phyloP scores from a whole-genome alignment of 2,113 vertebrate species.

The Agapornis roseicollis region DNA sequence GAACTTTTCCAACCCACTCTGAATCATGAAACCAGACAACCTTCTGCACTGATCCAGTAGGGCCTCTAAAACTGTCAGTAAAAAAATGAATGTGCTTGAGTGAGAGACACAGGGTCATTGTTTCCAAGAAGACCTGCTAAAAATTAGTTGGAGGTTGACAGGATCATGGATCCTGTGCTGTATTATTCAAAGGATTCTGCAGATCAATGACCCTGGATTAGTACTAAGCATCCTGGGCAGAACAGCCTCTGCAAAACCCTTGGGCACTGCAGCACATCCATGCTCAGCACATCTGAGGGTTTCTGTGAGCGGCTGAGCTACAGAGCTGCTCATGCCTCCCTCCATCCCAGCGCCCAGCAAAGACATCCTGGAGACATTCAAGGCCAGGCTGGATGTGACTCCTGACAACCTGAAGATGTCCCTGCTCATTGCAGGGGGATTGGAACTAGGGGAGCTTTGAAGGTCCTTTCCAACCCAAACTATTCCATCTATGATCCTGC shows the following conservation, averaged over 20 bases:
- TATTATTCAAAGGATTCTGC: background rate
- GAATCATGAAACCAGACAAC: background rate
- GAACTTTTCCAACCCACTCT: background rate
- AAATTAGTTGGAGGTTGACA: background rate
- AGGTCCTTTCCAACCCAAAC: background rate
- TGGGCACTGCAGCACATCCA: background rate
- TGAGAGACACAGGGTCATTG: background rate
- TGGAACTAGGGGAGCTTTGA: background rate
- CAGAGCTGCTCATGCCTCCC: background rate
- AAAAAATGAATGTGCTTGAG: background rate
- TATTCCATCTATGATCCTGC: background rate
- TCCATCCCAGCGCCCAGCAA: background rate
- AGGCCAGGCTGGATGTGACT: background rate
- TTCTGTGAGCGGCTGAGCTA: background rate
- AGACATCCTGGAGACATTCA: background rate
- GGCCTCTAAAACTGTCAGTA: background rate
- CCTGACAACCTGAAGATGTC: background rate
- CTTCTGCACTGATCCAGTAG: background rate
- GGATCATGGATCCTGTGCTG: background rate
- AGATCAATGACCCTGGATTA: background rate
- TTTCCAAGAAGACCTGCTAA: background rate
- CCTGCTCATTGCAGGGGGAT: background rate
- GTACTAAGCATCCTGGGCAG: background rate
- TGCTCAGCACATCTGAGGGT: background rate
- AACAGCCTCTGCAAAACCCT: background rate